Percentiles rank a stretch among this genome's conserved stretches.
These are phyloP conservation scores for Oncopodura yosiiana DNA, from an alignment of 1,140 invertebrate genomes.

Conservation along the genomic window DNA sequence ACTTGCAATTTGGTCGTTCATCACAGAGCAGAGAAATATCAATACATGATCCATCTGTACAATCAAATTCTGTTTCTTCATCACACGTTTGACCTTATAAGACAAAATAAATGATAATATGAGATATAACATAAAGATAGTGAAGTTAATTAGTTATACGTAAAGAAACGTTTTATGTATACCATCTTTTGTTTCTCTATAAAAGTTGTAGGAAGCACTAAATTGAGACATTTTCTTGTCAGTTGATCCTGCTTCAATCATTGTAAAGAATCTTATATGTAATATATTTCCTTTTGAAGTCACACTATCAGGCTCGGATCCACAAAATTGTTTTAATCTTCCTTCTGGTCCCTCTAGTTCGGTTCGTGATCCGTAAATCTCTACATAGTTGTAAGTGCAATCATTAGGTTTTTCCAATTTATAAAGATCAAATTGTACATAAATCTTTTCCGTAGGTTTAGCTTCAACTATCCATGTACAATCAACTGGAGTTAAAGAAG, in stretches of 20 bases:
- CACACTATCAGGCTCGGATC: slow-evolving; percentile 63
- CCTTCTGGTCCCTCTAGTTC: slow-evolving; percentile 46
- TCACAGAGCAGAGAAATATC: slow-evolving; percentile 60
- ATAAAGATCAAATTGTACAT: slow-evolving; percentile 58
- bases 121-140: background rate
- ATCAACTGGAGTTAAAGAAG: slow-evolving; percentile 59
- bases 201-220: slow-evolving; percentile 60
- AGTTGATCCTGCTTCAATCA: slow-evolving; percentile 44
- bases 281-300: slow-evolving; percentile 51
- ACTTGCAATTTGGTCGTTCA: slow-evolving; percentile 61
- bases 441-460: slow-evolving; percentile 58
- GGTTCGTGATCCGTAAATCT: slow-evolving; percentile 59
- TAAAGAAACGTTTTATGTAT: slow-evolving; percentile 4
- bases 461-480: slow-evolving; percentile 72
- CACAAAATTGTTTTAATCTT: slow-evolving; percentile 60
- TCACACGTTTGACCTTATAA: slow-evolving; percentile 28
- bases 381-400: slow-evolving; percentile 69
- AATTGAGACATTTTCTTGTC: slow-evolving; percentile 52
- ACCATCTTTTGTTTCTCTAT: slow-evolving; percentile 47
- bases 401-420: slow-evolving; percentile 63
- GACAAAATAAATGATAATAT: background rate
- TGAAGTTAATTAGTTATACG: slow-evolving; percentile 15
- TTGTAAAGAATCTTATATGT: slow-evolving; percentile 59
- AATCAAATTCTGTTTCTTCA: slow-evolving; percentile 59
- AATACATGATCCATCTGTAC: slow-evolving; percentile 76